A percentile compares a stretch with the other conserved stretches of the same genome.
These are phyloP conservation scores for Hetaerina americana DNA, from an alignment of 1,140 invertebrate genomes.

Conservation along the genomic window DNA sequence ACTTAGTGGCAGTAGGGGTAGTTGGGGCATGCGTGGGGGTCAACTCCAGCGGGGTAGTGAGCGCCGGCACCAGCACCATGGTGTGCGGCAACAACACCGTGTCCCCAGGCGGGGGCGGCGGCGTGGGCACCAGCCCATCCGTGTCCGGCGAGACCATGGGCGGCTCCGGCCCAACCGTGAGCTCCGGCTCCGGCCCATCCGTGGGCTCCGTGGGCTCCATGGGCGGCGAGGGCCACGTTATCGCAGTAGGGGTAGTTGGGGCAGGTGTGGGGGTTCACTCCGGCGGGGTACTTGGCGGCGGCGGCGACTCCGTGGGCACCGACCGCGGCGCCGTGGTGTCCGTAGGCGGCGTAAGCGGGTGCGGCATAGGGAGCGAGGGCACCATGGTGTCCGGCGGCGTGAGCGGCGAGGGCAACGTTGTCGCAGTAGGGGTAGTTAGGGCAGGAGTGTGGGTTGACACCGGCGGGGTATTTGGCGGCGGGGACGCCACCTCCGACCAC, in stretches of 20 bases:
- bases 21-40: constrained; percentile 38
- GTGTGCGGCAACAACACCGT: neutral
- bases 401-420: neutral
- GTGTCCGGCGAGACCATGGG: neutral
- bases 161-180: neutral
- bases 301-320: too few species aligned
- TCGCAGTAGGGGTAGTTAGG: constrained; percentile 17
- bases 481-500: constrained; percentile 23
- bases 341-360: neutral
- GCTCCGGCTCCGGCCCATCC: neutral
- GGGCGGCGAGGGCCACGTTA: neutral
- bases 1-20: constrained; percentile 39
- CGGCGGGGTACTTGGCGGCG: constrained; percentile 18
- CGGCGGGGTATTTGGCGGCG: constrained; percentile 19
- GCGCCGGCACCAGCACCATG: neutral
- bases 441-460: constrained; percentile 11
- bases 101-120: neutral
- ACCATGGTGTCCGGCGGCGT: neutral
- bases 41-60: constrained; percentile 23
- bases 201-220: neutral
- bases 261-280: constrained; percentile 11
- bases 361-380: neutral
- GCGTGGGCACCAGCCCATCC: neutral
- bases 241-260: constrained; percentile 16
- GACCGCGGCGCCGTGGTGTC: constrained; percentile 23